Evolutionary conservation across 2,113 vertebrate genomes (phyloP), one percentile per base, ranked within the genome.

Genomic region (Xenopus laevis): DNA sequence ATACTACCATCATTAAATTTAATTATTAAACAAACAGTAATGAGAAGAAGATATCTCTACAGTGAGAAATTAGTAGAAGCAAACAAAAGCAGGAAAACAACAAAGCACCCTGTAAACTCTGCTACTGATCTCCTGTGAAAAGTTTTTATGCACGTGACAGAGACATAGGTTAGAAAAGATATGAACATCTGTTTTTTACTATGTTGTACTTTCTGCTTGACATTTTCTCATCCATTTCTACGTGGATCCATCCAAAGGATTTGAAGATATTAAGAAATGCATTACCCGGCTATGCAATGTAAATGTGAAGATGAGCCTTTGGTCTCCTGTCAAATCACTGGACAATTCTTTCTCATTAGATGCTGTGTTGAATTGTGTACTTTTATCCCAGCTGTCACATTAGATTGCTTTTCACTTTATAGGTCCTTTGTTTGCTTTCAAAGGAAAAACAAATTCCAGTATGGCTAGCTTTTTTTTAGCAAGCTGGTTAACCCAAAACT

Each of bases 211-310:
- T 74, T 74, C 72, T 74, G 72, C 55, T 68, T 68, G 72, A 74
- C 55, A 68, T 74, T 74, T 66, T 74, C 68, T 30, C 57, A 68
- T 68, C 65, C 65, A 61, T 74, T 74, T 61, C 8, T 44, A 74
- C 52, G 67, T 65, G 47, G 40, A 47, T 33, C 40, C 63, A 9
- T 58, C 66, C 65, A 50, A 20, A 68, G 65, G 10, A 65, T 74
- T 74, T 74, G 65, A 74, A 68, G 65, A 74, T 74, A 68, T 74
- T 74, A 68, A 60, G 57, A 61, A 74, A 68, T 52, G 68, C 65
- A 74, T 68, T 68, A 65, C 55, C 65, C 52, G 72, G 55, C 72
- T 74, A 65, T 15, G 65, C 65, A 74, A 61, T 61, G 72, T 68
- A 74, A 68, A 74, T 74, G 53, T 74, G 57, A 50, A 50, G 55